Conservation (phyloP, 2,113 vertebrate species). For the Pedetes capensis region DNA sequence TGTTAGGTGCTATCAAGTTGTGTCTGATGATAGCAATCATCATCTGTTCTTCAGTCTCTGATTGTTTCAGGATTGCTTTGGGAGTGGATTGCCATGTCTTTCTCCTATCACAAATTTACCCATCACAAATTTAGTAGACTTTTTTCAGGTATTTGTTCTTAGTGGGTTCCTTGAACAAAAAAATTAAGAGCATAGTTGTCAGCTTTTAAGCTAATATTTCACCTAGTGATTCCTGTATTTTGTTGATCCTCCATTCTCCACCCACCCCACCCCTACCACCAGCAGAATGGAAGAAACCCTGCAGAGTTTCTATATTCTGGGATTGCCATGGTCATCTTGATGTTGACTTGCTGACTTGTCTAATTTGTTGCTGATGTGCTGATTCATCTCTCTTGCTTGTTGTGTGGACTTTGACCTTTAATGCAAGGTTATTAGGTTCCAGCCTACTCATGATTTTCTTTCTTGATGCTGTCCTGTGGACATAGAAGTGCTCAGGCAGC, state of each 20-base stretch:
- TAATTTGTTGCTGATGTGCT: no score
- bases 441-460: neutral
- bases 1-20: no score
- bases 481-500: neutral
- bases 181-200: neutral
- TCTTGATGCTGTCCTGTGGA: neutral
- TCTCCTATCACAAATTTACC: no score
- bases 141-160: neutral
- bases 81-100: no score
- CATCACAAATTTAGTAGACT: neutral
- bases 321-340: rapidly evolving
- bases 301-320: neutral
- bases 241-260: rapidly evolving
- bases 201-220: neutral
- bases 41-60: no score
- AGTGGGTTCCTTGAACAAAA: neutral
- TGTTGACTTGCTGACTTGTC: neutral
- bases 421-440: neutral
- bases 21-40: no score
- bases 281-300: neutral
- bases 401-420: neutral
- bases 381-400: neutral
- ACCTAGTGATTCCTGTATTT: neutral
- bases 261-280: no score
- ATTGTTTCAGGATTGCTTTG: no score